Base-by-base conservation (phyloP, 2,113 vertebrate genomes). In the Cryptomyrus ogoouensis region DNA sequence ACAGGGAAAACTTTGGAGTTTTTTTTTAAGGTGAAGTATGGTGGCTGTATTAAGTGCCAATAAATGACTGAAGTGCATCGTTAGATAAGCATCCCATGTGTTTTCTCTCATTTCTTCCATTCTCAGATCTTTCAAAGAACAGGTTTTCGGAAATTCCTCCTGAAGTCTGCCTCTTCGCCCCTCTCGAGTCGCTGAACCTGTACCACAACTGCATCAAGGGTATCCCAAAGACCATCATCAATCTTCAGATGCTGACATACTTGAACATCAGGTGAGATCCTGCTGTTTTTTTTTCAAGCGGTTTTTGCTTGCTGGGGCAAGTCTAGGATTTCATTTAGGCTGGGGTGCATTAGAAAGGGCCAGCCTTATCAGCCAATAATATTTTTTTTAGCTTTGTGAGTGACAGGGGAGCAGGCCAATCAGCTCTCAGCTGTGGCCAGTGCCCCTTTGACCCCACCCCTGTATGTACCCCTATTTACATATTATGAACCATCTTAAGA, bases 171-270 rank as follows among this genome's bases (percentile, higher is more conserved):
- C 93, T 98, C 92, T 99, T 99, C 89, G 97, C 98, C 31, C 98
- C 98, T 0, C 96, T 99, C 8, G 98, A 99, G 94, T 98, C 97
- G 2, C 96, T 99, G 94, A 98, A 98, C 94, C 96, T 99, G 87
- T 99, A 99, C 93, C 98, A 99, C 95, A 99, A 99, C 94, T 99
- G 98, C 94, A 99, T 99, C 95, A 99, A 99, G 94, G 96, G 95
- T 89, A 96, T 99, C 95, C 98, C 98, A 88, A 98, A 99, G 95
- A 96, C 97, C 92, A 97, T 99, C 91, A 97, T 98, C 95, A 99
- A 99, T 91, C 94, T 99, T 85, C 98, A 99, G 93, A 99, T 99
- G 97, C 96, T 99, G 92, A 99, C 98, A 3, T 99, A 99, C 94
- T 96, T 99, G 91, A 98, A 99, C 91, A 97, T 99, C 95, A 99